Base-by-base conservation (phyloP, 2,797 vertebrate species). In the Sternotherus odoratus region DNA sequence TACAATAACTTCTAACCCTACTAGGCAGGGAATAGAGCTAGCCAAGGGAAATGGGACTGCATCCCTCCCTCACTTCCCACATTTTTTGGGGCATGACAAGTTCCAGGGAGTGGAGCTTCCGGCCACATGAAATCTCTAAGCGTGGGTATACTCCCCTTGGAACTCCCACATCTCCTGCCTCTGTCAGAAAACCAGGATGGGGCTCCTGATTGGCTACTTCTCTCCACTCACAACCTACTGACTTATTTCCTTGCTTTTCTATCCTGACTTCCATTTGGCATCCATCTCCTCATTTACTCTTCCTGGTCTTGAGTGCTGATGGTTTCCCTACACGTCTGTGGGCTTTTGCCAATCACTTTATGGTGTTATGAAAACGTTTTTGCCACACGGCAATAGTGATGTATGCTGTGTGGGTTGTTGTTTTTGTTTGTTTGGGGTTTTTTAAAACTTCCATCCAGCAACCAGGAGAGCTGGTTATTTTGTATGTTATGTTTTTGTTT, bases 171-270 rank as follows among this genome's bases (percentile, higher is more conserved):
- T 56, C 28, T 17, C 60, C 16, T 63, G 30, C 57, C 15, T 60
- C 54, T 56, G 54, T 28, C 57, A 33, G 28, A 28, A 60, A 33
- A 60, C 57, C 28, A 60, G 57, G 6, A 30, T 33, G 6, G 54
- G 30, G 12, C 30, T 33, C 54, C 57, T n/a, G 33, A n/a, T 19
- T 63, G n/a, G 85, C 88, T 89, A 79, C 81, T n/a, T 0, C 0
- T 81, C 87, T 82, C 85, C 24, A 4, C 43, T 81, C 86, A 54
- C 50, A 21, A 93, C 84, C 12, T 39, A 74, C 88, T 50, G 84
- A 80, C 1, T 8, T 79, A 87, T 84, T 66, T 84, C 36, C 26
- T 48, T 2, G 1, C 4, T 5, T 46, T 77, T 43, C 43, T 85
- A 19, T 79, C 33, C 48, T 1, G 86, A 0, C 49, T 72, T 7